Evolutionary conservation across 1,140 invertebrate genomes (phyloP).

Genomic region (Leptonema lineaticorne): DNA sequence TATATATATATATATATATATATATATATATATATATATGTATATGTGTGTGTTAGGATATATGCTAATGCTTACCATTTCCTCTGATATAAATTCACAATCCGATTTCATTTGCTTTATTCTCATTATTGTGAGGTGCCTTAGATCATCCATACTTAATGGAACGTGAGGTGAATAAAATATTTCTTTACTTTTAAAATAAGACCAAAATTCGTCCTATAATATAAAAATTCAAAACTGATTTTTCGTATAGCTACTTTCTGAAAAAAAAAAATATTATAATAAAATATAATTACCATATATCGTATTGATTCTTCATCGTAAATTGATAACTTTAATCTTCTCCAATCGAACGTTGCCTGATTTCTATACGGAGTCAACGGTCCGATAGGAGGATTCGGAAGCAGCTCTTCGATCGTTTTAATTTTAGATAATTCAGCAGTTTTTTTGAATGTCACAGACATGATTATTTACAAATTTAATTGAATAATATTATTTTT

Average conservation of each 20-base stretch:
- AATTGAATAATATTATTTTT: too few relatives aligned
- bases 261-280: too few relatives aligned
- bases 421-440: too few relatives aligned
- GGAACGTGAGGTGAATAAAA: conserved; percentile 64
- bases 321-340: conserved; percentile 73
- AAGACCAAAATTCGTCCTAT: conserved; percentile 74
- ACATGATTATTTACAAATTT: too few relatives aligned
- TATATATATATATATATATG: background rate
- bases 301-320: conserved; percentile 58
- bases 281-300: too few relatives aligned
- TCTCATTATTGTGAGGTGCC: conserved; percentile 63
- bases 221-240: conserved; percentile 41
- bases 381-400: conserved; percentile 69
- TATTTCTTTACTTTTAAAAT: conserved; percentile 72
- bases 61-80: conserved; percentile 51
- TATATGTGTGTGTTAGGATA: too few relatives aligned
- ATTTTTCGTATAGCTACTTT: too few relatives aligned
- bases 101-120: conserved; percentile 64
- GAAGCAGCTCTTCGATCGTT: conserved; percentile 50
- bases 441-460: too few relatives aligned
- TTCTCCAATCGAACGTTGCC: conserved; percentile 82
- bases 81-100: conserved; percentile 56
- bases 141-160: conserved; percentile 61
- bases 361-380: conserved; percentile 71
- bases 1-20: too few relatives aligned